Evolutionary conservation across 2,797 vertebrate species (phyloP).

Genomic region (Somateria mollissima): DNA sequence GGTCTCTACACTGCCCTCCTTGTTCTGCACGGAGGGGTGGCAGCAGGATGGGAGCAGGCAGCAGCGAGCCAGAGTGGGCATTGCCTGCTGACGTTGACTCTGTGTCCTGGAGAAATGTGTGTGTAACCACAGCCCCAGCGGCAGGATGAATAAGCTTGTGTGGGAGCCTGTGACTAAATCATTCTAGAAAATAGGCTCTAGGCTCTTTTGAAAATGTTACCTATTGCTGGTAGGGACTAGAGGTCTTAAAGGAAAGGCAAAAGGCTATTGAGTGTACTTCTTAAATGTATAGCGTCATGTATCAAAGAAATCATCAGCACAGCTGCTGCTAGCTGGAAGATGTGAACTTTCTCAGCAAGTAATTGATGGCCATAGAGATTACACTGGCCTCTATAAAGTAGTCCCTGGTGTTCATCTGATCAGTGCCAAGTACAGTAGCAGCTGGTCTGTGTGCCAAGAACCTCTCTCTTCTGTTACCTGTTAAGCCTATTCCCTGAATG

Average conservation of each 20-base stretch:
- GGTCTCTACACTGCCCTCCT: conserved; percentile 1
- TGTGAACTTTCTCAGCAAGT: not conserved
- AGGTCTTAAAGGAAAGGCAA: not conserved
- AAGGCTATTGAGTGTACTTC: not conserved
- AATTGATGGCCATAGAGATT: conserved; percentile 9
- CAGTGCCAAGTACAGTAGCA: conserved; percentile 1
- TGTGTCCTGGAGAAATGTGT: not conserved
- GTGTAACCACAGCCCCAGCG: conserved; percentile 1
- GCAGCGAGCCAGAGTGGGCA: not conserved
- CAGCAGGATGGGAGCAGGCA: not conserved
- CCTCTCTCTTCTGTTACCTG: not conserved
- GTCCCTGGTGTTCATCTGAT: conserved; percentile 21
- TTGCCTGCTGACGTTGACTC: not conserved
- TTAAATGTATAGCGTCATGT: not conserved
- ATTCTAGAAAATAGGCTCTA: conserved; percentile 1
- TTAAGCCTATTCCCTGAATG: not conserved
- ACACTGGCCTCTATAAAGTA: not conserved
- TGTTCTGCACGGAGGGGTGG: not conserved
- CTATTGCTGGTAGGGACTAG: not conserved
- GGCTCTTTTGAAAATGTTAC: not conserved
- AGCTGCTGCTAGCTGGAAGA: not conserved
- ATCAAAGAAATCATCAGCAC: not conserved
- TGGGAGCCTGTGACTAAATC: conserved; percentile 32
- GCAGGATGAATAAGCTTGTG: conserved; percentile 18
- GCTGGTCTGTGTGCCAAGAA: not conserved